Conservation (phyloP, 2,797 vertebrate genomes). For the Periophthalmus magnuspinnatus region DNA sequence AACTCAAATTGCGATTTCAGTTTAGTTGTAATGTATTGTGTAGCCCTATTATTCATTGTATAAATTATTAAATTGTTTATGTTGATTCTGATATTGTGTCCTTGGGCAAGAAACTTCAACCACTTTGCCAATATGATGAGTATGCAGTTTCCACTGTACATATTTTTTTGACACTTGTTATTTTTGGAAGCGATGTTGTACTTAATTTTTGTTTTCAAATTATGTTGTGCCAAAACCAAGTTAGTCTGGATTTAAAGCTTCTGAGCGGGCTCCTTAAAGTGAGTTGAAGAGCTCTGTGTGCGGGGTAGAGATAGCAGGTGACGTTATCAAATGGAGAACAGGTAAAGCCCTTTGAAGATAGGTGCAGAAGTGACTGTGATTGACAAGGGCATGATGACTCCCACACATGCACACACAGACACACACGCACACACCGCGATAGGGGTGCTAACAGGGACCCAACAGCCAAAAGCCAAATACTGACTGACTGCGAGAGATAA, state of each 20-base stretch:
- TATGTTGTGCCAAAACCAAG: background rate
- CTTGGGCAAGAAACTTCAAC: background rate
- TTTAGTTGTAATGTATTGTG: too few relatives aligned
- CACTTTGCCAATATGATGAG: too few relatives aligned
- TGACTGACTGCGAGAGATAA: slow-evolving; percentile 61
- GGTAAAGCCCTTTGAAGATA: slow-evolving; percentile 19
- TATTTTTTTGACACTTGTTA: background rate
- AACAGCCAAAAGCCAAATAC: slow-evolving; percentile 40
- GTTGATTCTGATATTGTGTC: background rate
- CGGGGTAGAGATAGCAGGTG: slow-evolving; percentile 22
- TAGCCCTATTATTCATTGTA: too few relatives aligned
- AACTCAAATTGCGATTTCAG: too few relatives aligned
- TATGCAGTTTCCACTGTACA: background rate
- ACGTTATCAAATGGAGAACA: slow-evolving; percentile 45
- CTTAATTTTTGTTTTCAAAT: background rate
- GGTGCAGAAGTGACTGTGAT: slow-evolving; percentile 32
- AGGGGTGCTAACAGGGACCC: slow-evolving; percentile 28
- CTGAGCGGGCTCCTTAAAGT: background rate
- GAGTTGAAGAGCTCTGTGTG: slow-evolving; percentile 31
- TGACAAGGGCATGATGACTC: slow-evolving; percentile 49
- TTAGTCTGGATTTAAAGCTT: background rate
- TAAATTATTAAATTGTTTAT: too few relatives aligned
- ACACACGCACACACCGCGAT: slow-evolving; percentile 24
- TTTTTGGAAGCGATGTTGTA: background rate
- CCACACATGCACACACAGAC: slow-evolving; percentile 22